These are phyloP conservation scores for Elaphurus davidianus DNA, from an alignment of 2,113 vertebrate genomes.

Conservation along the genomic window DNA sequence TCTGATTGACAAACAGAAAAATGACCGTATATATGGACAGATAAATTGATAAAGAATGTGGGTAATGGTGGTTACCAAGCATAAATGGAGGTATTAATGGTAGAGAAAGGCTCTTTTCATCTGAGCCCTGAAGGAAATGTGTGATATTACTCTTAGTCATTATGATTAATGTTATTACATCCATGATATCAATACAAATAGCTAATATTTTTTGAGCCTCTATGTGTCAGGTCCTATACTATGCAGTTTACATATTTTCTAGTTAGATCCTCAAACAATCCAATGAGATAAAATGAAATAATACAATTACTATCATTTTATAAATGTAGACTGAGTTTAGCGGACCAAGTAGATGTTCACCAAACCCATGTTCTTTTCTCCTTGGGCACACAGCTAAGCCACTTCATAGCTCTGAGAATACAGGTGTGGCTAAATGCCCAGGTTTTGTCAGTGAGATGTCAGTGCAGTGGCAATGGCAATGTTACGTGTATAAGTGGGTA, in stretches of 20 bases:
- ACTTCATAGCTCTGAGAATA: not conserved
- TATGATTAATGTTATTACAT: not conserved
- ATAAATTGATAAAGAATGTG: not conserved
- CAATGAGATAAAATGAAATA: not conserved
- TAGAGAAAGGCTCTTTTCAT: not conserved
- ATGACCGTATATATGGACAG: not conserved
- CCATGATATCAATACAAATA: not conserved
- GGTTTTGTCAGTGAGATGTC: not conserved
- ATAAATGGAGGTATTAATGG: not conserved
- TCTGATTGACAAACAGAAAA: not conserved
- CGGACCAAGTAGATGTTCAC: not conserved
- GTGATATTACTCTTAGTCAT: not conserved
- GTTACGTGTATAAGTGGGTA: not conserved
- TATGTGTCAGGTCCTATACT: not conserved
- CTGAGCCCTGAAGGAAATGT: not conserved
- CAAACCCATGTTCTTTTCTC: not conserved
- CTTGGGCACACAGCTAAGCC: not conserved
- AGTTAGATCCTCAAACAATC: not conserved
- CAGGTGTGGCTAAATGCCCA: not conserved
- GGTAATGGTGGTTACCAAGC: not conserved
- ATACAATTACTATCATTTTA: not conserved
- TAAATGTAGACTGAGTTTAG: not conserved
- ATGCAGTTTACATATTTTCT: not conserved
- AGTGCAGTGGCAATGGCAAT: too few relatives aligned
- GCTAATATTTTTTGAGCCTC: not conserved